Conservation (phyloP, 35 echinoderm and acorn worm species). For the Acanthaster planci region DNA sequence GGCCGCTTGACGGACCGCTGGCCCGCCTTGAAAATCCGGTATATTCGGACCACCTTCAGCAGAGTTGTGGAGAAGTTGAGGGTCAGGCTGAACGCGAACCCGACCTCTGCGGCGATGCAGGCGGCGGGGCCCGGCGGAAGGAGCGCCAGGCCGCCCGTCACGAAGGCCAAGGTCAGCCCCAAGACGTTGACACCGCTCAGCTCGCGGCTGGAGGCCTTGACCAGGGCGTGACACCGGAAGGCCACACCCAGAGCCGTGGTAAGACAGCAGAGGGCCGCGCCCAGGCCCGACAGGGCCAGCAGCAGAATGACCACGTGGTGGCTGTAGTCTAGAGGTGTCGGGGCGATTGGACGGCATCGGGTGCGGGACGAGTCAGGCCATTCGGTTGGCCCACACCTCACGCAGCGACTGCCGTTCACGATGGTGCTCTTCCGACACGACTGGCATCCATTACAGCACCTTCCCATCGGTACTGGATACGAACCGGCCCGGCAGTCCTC, state of each 20-base stretch:
- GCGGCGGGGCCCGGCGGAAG: background rate
- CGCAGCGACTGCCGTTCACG: background rate
- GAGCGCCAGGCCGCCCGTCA: background rate
- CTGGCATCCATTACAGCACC: too few species aligned
- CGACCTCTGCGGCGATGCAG: background rate
- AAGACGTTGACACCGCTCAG: background rate
- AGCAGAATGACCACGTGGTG: background rate
- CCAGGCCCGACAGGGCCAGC: background rate
- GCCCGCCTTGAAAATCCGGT: slow-evolving; percentile 7
- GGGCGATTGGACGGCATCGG: background rate
- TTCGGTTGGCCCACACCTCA: background rate
- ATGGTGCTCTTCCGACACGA: background rate
- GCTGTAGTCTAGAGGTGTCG: background rate
- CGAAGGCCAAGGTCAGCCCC: background rate
- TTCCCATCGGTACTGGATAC: background rate
- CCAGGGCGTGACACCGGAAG: background rate
- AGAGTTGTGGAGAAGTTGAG: background rate
- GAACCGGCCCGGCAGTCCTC: slow-evolving; percentile 7
- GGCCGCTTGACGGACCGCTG: background rate
- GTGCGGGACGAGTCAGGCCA: background rate
- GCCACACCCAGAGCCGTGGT: background rate
- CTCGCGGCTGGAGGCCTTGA: slow-evolving; percentile 11
- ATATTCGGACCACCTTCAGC: slow-evolving; percentile 7
- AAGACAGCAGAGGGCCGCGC: background rate
- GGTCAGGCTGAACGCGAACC: background rate